Percentiles rank a stretch among this genome's conserved stretches.
phyloP scores from a whole-genome alignment of 37 sponge, comb jelly and placozoan genomes.

The Geodia barretti region DNA sequence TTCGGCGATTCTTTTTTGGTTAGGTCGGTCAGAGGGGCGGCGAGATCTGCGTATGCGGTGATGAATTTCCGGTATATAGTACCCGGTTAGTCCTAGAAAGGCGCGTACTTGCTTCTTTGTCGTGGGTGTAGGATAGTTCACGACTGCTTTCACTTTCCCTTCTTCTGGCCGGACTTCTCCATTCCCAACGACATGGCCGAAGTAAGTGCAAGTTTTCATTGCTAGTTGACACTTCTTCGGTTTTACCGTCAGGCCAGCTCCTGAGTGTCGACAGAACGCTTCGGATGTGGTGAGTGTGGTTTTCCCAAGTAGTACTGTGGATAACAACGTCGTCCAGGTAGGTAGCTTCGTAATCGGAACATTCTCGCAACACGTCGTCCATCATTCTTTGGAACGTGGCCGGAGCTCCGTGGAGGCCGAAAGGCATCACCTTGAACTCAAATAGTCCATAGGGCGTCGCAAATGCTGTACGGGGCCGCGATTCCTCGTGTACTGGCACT shows the following conservation, averaged over 20 bases:
- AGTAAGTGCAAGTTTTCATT: slow-evolving; percentile 32
- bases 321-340: slow-evolving; percentile 77
- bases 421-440: slow-evolving; percentile 75
- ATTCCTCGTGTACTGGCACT: slow-evolving; percentile 46
- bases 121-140: slow-evolving; percentile 22
- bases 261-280: slow-evolving; percentile 24
- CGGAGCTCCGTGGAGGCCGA: slow-evolving; percentile 71
- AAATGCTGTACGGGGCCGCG: slow-evolving; percentile 66
- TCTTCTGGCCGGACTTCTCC: slow-evolving; percentile 49
- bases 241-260: slow-evolving; percentile 53
- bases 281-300: slow-evolving; percentile 46
- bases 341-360: slow-evolving; percentile 26
- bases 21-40: slow-evolving; percentile 44
- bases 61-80: slow-evolving; percentile 67
- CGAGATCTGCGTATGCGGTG: slow-evolving; percentile 41
- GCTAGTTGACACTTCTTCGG: slow-evolving; percentile 65
- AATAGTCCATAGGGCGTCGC: slow-evolving; percentile 59
- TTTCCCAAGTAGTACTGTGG: slow-evolving; percentile 54
- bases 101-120: slow-evolving; percentile 60
- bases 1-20: slow-evolving; percentile 39
- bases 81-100: slow-evolving; percentile 69
- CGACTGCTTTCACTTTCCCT: slow-evolving; percentile 45
- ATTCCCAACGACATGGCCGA: slow-evolving; percentile 56
- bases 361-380: slow-evolving; percentile 28
- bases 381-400: slow-evolving; percentile 80